phyloP scores from a whole-genome alignment of 2,888 invertebrate genomes.

The Trachelus tabidus region DNA sequence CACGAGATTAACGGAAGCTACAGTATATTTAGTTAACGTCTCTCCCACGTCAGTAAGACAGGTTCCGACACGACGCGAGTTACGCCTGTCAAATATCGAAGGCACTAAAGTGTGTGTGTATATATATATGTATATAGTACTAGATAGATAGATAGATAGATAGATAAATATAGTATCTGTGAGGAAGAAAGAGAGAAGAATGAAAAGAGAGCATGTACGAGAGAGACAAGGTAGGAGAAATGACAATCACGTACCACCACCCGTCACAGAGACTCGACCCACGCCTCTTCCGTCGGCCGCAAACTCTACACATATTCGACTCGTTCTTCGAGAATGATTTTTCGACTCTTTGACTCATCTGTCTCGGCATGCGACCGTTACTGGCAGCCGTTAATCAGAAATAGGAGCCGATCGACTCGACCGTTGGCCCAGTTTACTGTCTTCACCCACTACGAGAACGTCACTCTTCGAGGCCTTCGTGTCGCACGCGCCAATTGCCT shows the following conservation, averaged over 20 bases:
- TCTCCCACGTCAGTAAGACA: slow-evolving; percentile 12
- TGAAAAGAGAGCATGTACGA: slow-evolving; percentile 7
- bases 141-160: not conserved
- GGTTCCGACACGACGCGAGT: slow-evolving; percentile 19
- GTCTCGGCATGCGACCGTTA: slow-evolving; percentile 11
- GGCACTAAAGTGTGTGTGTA: slow-evolving; percentile 19
- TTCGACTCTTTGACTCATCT: not conserved
- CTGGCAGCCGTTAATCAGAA: slow-evolving; percentile 20
- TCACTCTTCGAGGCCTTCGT: not conserved
- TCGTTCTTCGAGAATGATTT: not conserved
- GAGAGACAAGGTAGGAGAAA: slow-evolving; percentile 1
- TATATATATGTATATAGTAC: no score
- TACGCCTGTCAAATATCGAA: slow-evolving; percentile 37
- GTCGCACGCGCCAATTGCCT: not conserved
- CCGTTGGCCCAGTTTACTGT: not conserved
- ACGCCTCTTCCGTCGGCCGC: no score
- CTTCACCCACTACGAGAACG: not conserved
- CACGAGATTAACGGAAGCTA: not conserved
- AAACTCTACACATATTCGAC: no score
- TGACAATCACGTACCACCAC: no score
- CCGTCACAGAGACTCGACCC: no score
- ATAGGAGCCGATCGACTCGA: slow-evolving; percentile 17
- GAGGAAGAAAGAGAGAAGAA: slow-evolving; percentile 5
- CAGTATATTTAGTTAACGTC: slow-evolving; percentile 31
- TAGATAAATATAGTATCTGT: slow-evolving; percentile 5